Base-by-base conservation (phyloP, 2,113 vertebrate genomes). In the Passer montanus region DNA sequence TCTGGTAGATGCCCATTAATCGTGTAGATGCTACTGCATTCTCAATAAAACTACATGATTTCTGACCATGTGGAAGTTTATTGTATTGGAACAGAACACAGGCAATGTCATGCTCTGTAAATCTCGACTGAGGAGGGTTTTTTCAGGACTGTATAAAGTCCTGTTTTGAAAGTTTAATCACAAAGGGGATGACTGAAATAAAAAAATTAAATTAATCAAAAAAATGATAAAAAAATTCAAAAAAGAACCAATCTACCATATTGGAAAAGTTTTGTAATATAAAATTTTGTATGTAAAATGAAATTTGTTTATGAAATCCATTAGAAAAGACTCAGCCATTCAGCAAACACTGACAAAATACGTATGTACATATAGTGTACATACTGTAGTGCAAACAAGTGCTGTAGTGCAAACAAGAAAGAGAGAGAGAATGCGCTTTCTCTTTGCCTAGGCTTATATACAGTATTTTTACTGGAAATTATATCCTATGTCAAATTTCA, bases 81-180 rank as follows among this genome's bases (percentile, higher is more conserved):
- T 35, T 52, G 9, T 44, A 24, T 7, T 83, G 60, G 12, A 75
- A 41, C 27, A 92, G 41, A 72, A 64, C 6, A 22, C 2, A 28
- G 5, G 23, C 10, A 47, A 24, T 35, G 9, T 64, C 73, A 59
- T 83, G 9, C 20, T 91, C 56, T 79, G 35, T 35, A 83, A 68
- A 41, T 62, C 33, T 87, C 0, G 0, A 3, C 0, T 27, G 35
- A 85, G 31, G 6, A 70, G 20, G 5, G 5, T 18, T 77, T 87
- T 44, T 56, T 30, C 28, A 90, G 70, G 66, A 73, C 20, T 49
- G 0, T 50, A 10, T 19, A 5, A 82, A 84, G 8, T 58, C 18
- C 8, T 83, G 9, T 44, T 94, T 92, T 68, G 44, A 79, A 89
- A 94, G 72, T 78, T 50, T 74, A 59, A 84, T 76, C 28, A 26